Evolutionary conservation across 2,113 vertebrate species (phyloP).

Genomic region (Gadus chalcogrammus): DNA sequence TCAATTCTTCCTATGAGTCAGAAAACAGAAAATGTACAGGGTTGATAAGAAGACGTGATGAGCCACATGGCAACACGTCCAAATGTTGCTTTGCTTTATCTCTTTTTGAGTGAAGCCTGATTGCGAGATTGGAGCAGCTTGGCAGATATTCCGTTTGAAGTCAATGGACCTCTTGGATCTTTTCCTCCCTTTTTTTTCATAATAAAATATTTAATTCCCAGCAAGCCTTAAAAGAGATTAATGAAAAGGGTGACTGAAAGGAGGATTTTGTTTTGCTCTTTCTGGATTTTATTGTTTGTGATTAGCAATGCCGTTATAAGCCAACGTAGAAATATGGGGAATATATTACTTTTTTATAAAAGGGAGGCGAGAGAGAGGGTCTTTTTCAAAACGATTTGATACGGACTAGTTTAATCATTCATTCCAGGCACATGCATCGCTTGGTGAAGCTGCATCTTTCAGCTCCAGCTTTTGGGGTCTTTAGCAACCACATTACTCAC

Average conservation of each 20-base stretch:
- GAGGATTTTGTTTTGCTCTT: slow-evolving; percentile 41
- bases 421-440: slow-evolving; percentile 38
- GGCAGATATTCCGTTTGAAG: slow-evolving; percentile 69
- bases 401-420: slow-evolving; percentile 28
- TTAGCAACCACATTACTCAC: background rate
- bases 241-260: slow-evolving; percentile 60
- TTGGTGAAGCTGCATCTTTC: slow-evolving; percentile 29
- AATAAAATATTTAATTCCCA: slow-evolving; percentile 72
- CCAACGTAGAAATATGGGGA: slow-evolving; percentile 28
- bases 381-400: slow-evolving; percentile 26
- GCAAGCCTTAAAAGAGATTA: slow-evolving; percentile 49
- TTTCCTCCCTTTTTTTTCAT: slow-evolving; percentile 55
- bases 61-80: no score
- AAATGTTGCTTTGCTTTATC: no score
- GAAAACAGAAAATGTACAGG: no score
- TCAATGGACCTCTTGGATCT: slow-evolving; percentile 53
- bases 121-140: slow-evolving; percentile 43
- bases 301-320: slow-evolving; percentile 39
- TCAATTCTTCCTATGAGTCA: no score
- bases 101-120: slow-evolving; percentile 41
- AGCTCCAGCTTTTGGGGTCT: slow-evolving; percentile 28
- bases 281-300: slow-evolving; percentile 42
- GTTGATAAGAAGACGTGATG: no score
- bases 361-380: slow-evolving; percentile 27
- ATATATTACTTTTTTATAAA: slow-evolving; percentile 27